Base-by-base conservation (phyloP, 2,888 invertebrate genomes). In the Melieria picta region DNA sequence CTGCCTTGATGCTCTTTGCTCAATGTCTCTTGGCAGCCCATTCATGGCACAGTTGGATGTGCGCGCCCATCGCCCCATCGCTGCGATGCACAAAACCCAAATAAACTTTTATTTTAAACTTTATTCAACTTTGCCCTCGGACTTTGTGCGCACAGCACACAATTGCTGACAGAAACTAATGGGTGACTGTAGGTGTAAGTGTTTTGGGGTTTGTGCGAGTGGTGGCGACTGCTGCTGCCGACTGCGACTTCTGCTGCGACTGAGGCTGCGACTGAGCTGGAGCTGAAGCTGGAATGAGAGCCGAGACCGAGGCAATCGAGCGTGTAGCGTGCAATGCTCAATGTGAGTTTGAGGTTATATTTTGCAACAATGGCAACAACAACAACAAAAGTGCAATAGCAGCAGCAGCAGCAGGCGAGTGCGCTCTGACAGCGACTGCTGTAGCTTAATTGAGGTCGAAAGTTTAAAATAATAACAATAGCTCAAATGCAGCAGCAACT, bases 381-480 rank as follows among this genome's bases (percentile, higher is more conserved):
- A 6, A 42, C 45, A 13, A n/a, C 45, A 55, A 45, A 43, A 30
- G 30, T 30, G 42, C 65, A 66, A 10, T 30, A n/a, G n/a, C n/a
- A n/a, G n/a, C n/a, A 48, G 46, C 42, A 61, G 48, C 42, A 48
- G 16, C 46, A 46, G 10, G 13, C 30, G 52, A 57, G 47, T 47
- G 52, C 45, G 16, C 7, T 11, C 30, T 11, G 65, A 65, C 56
- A 45, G 47, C 47, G 58, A 57, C 75, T 72, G 76, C 74, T 64
- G 69, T 75, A 75, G 77, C 79, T 83, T 83, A 82, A 85, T 85
- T 83, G 82, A 85, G 84, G 85, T 85, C 84, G 85, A 82, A 79
- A 80, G 83, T 80, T 84, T 79, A 80, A 83, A 81, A 81, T 77
- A 77, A 68, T 72, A 74, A 74, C 72, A 75, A 75, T 73, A 71